Evolutionary conservation across 2,888 invertebrate species (phyloP).

Genomic region (Phyllotreta striolata): DNA sequence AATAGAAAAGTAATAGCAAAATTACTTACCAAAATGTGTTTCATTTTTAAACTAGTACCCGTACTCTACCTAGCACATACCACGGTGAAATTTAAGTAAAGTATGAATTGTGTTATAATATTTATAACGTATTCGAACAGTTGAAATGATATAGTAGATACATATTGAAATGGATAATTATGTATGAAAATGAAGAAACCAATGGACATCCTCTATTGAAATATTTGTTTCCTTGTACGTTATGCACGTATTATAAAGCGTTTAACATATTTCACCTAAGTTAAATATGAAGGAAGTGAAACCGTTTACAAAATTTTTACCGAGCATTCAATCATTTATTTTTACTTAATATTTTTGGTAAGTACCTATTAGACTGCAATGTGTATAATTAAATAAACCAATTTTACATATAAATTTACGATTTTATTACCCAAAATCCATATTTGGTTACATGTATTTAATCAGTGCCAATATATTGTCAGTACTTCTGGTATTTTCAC

Average conservation of each 20-base stretch:
- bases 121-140: slow-evolving; percentile 30
- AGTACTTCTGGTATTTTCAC: background rate
- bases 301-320: slow-evolving; percentile 17
- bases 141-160: slow-evolving; percentile 25
- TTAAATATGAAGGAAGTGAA: slow-evolving; percentile 27
- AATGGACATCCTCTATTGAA: slow-evolving; percentile 21
- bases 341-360: slow-evolving; percentile 10
- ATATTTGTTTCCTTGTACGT: slow-evolving; percentile 28
- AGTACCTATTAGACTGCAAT: background rate
- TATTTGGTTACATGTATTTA: background rate
- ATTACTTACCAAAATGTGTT: slow-evolving; percentile 30
- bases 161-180: slow-evolving; percentile 27
- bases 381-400: background rate
- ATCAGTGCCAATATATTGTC: background rate
- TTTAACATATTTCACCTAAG: slow-evolving; percentile 21
- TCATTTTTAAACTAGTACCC: slow-evolving; percentile 20
- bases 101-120: slow-evolving; percentile 23
- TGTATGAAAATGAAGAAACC: slow-evolving; percentile 27
- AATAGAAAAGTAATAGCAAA: background rate
- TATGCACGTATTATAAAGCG: slow-evolving; percentile 16
- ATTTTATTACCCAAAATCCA: too few species aligned
- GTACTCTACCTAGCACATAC: slow-evolving; percentile 10
- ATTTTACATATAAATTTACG: too few species aligned
- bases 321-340: slow-evolving; percentile 13
- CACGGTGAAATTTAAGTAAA: slow-evolving; percentile 14